Evolutionary conservation across 2,888 invertebrate species (phyloP).

Genomic region (Chironomus riparius): DNA sequence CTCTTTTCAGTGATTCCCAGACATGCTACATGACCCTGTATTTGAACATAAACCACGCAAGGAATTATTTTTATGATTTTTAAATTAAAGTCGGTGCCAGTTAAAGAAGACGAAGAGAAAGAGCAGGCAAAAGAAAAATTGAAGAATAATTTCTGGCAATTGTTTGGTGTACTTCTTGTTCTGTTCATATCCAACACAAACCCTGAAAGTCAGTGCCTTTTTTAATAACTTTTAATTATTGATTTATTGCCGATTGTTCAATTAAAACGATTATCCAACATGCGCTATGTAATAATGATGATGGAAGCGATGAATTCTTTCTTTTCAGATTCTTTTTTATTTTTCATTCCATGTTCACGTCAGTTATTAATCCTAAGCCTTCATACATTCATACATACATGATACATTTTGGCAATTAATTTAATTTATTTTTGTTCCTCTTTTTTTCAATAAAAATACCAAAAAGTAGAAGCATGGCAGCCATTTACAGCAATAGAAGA

Average conservation of each 20-base stretch:
- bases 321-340: not conserved
- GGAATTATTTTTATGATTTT: not conserved
- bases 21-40: not conserved
- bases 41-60: not conserved
- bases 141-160: not conserved
- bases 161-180: not conserved
- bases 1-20: not conserved
- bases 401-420: not conserved
- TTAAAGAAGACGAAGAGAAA: not conserved
- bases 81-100: not conserved
- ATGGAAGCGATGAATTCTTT: not conserved
- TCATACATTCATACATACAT: too few relatives aligned
- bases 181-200: not conserved
- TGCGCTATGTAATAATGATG: not conserved
- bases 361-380: not conserved
- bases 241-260: conserved; percentile 20
- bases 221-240: not conserved
- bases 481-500: not conserved
- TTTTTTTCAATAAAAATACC: not conserved
- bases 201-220: not conserved
- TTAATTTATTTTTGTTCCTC: not conserved
- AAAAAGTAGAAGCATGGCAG: not conserved
- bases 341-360: not conserved
- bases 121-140: not conserved
- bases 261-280: conserved; percentile 20